Evolutionary conservation across 2,888 invertebrate genomes (phyloP), one percentile per base, ranked within the genome.

Genomic region (Limnephilus auricula): DNA sequence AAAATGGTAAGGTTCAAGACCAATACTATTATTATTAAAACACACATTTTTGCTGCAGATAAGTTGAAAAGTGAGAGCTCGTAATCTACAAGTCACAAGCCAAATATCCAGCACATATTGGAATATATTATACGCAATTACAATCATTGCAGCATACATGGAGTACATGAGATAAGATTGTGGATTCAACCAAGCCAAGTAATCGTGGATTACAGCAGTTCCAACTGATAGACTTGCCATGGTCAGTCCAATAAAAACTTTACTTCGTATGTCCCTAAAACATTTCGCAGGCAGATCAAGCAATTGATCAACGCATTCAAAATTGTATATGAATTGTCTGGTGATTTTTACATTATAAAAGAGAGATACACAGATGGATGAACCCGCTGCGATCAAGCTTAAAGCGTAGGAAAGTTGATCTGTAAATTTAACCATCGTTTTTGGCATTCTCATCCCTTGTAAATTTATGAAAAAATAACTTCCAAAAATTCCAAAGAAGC

Each of bases 81-180:
- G 40, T 9, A 85, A 2, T 85, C 50, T 6, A 50, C 13, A 85
- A 4, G 40, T 45, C 1, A 85, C 45, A 13, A 85, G 12, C 45
- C 45, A 85, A 85, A 85, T 85, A 30, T 85, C 12, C 31, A 85
- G 15, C 25, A 85, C 12, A 15, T 85, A 85, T 85, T 85, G 85
- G n/a, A 85, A 85, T 2, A 45, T 15, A 2, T 18, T 2, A 12
- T 6, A 40, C 15, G 45, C 85, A 31, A 45, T 85, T 2, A 85
- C 25, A 50, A 85, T 0, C 50, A 85, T 40, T 13, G 12, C 30
- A 10, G 15, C 3, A 2, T 85, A 85, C 45, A n/a, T 6, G 9
- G 65, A 65, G 25, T 6, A 65, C 65, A 65, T 65, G 3, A 65
- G 0, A n/a, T 65, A 6, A 65, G 65, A 65, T 65, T 6, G 0